Conservation (phyloP, 2,888 invertebrate genomes). For the Euzophera pinguis region DNA sequence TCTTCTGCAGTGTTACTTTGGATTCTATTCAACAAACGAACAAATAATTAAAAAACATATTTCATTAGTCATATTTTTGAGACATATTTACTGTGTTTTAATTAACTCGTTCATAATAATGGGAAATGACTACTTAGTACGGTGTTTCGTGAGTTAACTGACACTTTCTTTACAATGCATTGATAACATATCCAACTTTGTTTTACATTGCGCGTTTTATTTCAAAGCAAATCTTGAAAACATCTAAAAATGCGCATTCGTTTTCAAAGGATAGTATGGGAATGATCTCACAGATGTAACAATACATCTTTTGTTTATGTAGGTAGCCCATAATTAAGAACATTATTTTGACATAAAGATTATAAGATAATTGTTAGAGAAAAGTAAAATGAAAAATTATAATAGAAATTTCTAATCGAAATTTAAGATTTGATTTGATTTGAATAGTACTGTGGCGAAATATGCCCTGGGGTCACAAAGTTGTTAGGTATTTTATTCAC, state of each 20-base stretch:
- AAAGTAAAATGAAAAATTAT: constrained; percentile 33
- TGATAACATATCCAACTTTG: not conserved
- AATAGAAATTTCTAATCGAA: not conserved
- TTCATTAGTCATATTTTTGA: not conserved
- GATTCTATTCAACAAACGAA: not conserved
- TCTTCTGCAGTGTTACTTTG: too few species aligned
- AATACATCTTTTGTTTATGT: constrained; percentile 35
- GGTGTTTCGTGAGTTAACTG: not conserved
- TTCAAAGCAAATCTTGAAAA: not conserved
- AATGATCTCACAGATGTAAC: constrained; percentile 10
- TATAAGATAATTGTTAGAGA: constrained; percentile 29
- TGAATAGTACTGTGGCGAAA: too few species aligned
- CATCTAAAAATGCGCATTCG: constrained; percentile 2
- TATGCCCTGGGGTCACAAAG: too few species aligned
- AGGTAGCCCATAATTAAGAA: constrained; percentile 33
- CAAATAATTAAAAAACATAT: not conserved
- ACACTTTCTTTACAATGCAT: constrained; percentile 3
- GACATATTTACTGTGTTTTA: not conserved
- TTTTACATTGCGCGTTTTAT: constrained; percentile 1
- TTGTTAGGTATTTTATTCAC: too few species aligned
- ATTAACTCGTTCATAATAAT: constrained; percentile 1
- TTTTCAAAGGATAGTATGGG: constrained; percentile 5
- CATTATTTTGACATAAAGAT: constrained; percentile 28
- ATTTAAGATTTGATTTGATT: too few species aligned
- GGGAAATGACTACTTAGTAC: not conserved